A percentile compares a stretch with the other conserved stretches of the same genome.
Conservation (phyloP, 2,888 invertebrate genomes). For the Apeira syringaria region DNA sequence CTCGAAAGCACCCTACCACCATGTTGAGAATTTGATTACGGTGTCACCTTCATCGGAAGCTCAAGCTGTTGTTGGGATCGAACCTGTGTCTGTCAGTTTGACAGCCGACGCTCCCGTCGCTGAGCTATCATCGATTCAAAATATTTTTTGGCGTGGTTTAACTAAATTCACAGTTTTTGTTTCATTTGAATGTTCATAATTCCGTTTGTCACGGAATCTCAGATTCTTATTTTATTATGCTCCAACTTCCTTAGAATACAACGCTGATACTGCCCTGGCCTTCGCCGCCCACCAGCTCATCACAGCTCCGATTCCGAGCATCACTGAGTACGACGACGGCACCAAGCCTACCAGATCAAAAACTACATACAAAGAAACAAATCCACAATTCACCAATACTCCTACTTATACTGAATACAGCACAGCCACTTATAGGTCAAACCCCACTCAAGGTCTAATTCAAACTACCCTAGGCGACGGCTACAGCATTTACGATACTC, state of each 20-base stretch:
- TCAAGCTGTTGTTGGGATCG: no score
- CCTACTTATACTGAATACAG: conserved; percentile 52
- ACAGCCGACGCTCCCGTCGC: no score
- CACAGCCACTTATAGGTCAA: conserved; percentile 52
- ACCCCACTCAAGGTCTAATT: conserved; percentile 37
- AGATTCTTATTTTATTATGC: no score
- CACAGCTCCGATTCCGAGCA: conserved; percentile 68
- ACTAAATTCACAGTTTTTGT: no score
- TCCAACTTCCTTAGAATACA: conserved; percentile 53
- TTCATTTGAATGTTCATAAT: no score
- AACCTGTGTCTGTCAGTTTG: no score
- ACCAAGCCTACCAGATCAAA: conserved; percentile 46
- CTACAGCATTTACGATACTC: conserved; percentile 40
- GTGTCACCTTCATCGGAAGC: no score
- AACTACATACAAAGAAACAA: conserved; percentile 62
- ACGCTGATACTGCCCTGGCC: conserved; percentile 71
- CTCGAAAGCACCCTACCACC: no score
- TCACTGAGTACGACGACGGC: conserved; percentile 60
- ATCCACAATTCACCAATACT: conserved; percentile 54
- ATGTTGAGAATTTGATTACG: no score
- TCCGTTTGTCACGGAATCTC: no score
- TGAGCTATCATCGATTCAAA: no score
- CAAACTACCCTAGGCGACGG: conserved; percentile 48
- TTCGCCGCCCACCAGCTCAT: conserved; percentile 75
- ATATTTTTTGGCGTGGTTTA: no score